A percentile compares a stretch with the other conserved stretches of the same genome.
Conservation (phyloP, 2,113 vertebrate genomes). For the Dipodomys spectabilis region DNA sequence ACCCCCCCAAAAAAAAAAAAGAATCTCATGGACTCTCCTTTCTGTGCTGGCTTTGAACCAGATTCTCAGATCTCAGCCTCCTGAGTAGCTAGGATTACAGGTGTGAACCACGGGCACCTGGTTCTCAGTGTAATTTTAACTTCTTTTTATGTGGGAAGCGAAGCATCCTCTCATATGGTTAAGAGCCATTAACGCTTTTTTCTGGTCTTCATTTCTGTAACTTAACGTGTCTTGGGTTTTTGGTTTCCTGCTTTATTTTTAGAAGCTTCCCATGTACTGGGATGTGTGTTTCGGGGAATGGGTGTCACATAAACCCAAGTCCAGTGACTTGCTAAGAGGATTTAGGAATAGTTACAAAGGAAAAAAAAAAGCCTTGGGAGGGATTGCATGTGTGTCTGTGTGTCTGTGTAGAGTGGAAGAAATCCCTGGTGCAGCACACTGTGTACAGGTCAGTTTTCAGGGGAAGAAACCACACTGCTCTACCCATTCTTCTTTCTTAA, state of each 20-base stretch:
- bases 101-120: too few relatives aligned
- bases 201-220: neutral
- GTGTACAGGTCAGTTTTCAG: neutral
- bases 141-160: conserved; percentile 1
- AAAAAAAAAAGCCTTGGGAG: neutral
- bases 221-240: neutral
- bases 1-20: too few relatives aligned
- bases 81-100: too few relatives aligned
- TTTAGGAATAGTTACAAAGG: neutral
- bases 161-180: neutral
- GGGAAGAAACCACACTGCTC: neutral
- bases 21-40: too few relatives aligned
- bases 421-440: neutral
- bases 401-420: neutral
- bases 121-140: neutral
- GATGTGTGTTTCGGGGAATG: neutral
- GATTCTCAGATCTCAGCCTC: too few relatives aligned
- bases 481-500: too few relatives aligned
- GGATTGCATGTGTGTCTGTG: too few relatives aligned
- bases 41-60: too few relatives aligned
- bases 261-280: conserved; percentile 5
- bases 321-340: neutral
- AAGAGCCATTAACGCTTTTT: neutral
- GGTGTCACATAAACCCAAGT: neutral
- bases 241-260: conserved; percentile 21